Evolutionary conservation across 2,113 vertebrate species (phyloP).

Genomic region (Microtus pennsylvanicus): DNA sequence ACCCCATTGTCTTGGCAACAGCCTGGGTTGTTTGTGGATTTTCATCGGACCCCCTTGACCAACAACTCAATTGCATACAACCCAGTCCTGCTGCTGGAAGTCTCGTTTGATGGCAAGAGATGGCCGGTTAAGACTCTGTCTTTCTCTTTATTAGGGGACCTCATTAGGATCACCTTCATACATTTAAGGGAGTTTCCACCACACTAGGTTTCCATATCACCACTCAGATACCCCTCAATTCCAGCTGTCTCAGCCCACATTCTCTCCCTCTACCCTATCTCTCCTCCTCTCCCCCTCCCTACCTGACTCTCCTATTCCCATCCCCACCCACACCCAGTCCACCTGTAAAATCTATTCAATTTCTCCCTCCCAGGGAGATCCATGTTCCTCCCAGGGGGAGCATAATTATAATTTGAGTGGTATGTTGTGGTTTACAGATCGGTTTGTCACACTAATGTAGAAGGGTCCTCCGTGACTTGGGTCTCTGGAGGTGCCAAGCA

Average conservation of each 20-base stretch:
- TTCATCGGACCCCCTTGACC: background rate
- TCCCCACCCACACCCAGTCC: background rate
- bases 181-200: background rate
- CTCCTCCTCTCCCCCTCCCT: background rate
- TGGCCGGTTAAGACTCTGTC: background rate
- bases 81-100: background rate
- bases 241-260: background rate
- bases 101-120: background rate
- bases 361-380: background rate
- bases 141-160: background rate
- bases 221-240: background rate
- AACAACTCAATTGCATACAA: background rate
- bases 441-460: background rate
- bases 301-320: background rate
- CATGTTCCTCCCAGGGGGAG: background rate
- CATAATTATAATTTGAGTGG: background rate
- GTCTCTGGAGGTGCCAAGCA: background rate
- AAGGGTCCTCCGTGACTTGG: background rate
- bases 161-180: background rate
- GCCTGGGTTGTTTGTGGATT: background rate
- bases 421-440: background rate
- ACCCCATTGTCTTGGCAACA: background rate
- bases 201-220: background rate
- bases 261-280: background rate
- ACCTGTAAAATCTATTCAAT: background rate